Conservation (phyloP, 2,113 vertebrate species). For the Dendropsophus ebraccatus region DNA sequence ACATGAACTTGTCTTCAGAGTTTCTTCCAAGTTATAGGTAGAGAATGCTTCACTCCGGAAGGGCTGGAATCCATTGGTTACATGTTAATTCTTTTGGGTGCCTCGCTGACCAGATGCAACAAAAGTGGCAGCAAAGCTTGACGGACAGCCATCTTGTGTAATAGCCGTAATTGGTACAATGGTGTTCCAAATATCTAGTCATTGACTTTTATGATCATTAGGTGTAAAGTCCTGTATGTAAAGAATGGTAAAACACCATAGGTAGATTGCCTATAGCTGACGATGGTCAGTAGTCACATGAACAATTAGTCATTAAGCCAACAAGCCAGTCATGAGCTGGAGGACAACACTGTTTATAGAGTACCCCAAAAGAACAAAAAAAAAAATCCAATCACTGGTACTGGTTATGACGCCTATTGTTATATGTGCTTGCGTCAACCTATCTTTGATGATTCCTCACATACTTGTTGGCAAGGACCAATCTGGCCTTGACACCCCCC, state of each 20-base stretch:
- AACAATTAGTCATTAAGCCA: background rate
- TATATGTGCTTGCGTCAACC: background rate
- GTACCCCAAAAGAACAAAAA: background rate
- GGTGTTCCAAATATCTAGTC: no score
- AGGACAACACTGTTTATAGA: background rate
- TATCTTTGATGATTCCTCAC: background rate
- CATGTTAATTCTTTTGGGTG: background rate
- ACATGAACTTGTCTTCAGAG: conserved; percentile 3
- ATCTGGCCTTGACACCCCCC: no score
- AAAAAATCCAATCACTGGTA: background rate
- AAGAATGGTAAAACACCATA: no score
- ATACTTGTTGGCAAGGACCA: no score
- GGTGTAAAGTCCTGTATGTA: no score
- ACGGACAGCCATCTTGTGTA: background rate
- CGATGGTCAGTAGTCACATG: background rate
- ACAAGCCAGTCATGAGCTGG: no score
- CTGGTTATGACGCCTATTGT: no score
- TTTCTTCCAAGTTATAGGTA: conserved; percentile 48
- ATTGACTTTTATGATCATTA: no score
- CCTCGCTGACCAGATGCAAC: background rate
- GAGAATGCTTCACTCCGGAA: conserved; percentile 22
- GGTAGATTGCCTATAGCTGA: no score
- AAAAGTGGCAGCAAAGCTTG: background rate
- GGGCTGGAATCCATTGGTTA: conserved; percentile 42
- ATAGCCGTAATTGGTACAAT: background rate